These are phyloP conservation scores for Loriculus beryllinus DNA, from an alignment of 2,797 vertebrate species.

Conservation along the genomic window DNA sequence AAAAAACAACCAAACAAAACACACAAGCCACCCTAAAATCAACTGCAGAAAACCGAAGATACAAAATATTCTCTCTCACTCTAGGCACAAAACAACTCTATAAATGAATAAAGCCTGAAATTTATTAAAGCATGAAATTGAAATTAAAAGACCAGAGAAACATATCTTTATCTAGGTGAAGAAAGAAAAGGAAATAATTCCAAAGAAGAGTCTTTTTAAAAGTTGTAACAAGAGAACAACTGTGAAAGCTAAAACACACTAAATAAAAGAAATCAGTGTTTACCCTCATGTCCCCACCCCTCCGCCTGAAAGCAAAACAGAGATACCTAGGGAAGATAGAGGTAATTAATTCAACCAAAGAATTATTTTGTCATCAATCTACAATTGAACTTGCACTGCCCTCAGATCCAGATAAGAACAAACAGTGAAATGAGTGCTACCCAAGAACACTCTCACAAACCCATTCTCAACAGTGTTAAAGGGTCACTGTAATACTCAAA, in stretches of 20 bases:
- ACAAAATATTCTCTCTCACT: neutral
- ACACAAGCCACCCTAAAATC: neutral
- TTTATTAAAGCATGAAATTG: neutral
- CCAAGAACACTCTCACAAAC: neutral
- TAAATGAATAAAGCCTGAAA: neutral
- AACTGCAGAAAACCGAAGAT: neutral
- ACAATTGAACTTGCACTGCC: neutral
- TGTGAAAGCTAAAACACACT: neutral
- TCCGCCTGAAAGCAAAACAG: neutral
- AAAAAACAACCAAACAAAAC: neutral
- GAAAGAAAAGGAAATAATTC: neutral
- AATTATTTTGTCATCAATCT: constrained; percentile 37
- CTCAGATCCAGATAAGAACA: neutral
- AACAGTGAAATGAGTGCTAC: neutral
- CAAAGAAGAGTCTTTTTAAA: neutral
- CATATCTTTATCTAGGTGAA: neutral
- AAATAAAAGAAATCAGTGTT: neutral
- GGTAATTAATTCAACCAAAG: neutral
- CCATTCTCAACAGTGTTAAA: neutral
- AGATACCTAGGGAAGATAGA: neutral
- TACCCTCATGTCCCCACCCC: neutral
- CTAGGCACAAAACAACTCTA: neutral
- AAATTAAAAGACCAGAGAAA: neutral
- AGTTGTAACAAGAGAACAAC: neutral
- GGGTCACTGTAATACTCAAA: neutral